phyloP scores from a whole-genome alignment of 2,888 invertebrate genomes.

The Lordiphosa fenestrarum region DNA sequence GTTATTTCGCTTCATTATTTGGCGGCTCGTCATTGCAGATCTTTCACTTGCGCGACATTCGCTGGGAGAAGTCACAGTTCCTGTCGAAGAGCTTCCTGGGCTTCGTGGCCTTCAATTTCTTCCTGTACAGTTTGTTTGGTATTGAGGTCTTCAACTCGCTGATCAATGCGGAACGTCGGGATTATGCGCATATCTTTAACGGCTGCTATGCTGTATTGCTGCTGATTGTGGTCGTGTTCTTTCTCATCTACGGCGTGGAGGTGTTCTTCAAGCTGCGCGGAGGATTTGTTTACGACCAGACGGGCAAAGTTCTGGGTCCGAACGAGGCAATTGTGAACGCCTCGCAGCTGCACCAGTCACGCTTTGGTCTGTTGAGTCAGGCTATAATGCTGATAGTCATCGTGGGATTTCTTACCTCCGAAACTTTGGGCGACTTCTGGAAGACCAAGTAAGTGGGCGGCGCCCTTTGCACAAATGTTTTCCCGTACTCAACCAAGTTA shows the following conservation, averaged over 20 bases:
- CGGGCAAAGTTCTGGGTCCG: constrained; percentile 83
- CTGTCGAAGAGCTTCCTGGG: constrained; percentile 94
- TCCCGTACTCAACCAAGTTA: background rate
- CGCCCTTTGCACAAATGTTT: background rate
- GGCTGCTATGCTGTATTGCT: constrained; percentile 95
- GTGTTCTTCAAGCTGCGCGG: constrained; percentile 96
- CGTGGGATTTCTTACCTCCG: constrained; percentile 93
- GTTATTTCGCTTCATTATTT: background rate
- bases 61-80: constrained; percentile 93
- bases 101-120: constrained; percentile 93
- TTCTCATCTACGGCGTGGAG: constrained; percentile 96
- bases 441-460: constrained; percentile 88
- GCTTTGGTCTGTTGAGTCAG: constrained; percentile 92
- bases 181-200: constrained; percentile 93
- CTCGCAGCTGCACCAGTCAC: constrained; percentile 94
- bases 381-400: constrained; percentile 94
- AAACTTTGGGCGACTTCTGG: constrained; percentile 95
- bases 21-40: constrained; percentile 83
- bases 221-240: constrained; percentile 94
- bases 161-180: constrained; percentile 75
- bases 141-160: constrained; percentile 83
- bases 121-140: constrained; percentile 91
- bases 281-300: constrained; percentile 89
- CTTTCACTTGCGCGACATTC: constrained; percentile 92
- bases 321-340: constrained; percentile 85